Base-by-base conservation (phyloP, 2,888 invertebrate species). In the Oscheius onirici region DNA sequence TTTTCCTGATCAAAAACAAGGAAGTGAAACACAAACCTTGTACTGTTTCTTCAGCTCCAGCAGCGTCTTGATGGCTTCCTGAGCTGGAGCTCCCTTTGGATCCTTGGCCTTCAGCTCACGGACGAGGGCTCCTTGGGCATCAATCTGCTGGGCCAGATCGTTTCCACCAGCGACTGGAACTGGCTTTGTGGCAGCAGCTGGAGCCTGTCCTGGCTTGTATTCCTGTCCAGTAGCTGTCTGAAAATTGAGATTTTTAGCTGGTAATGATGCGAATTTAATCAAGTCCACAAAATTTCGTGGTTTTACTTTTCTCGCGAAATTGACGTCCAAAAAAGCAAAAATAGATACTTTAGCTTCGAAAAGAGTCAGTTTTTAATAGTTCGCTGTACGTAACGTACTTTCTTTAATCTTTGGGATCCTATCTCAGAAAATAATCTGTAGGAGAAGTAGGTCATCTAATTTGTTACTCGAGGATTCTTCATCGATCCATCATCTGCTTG, bases 31-130 rank as follows among this genome's bases (percentile, higher is more conserved):
- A 24, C 24, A 44, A 1, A 63, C 76, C 88, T 94, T 95, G 89
- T 92, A 95, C 75, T 93, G 91, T 0, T 91, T 90, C 88, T 95
- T 95, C 0, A 94, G 88, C 15, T 90, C 90, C 24, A 94, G 88
- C 1, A 95, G 88, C 41, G 82, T 83, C 80, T 91, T 90, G 0
- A 92, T 91, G 77, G 90, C 91, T 17, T 87, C 87, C 34, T 68
- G 26, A 5, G 57, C 55, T 8, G 44, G 26, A 20, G 71, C 72
- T 34, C 73, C 71, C 63, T 76, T 79, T 0, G 76, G 66, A 34
- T 89, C 89, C 44, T 76, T 75, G 20, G 68, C 60, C 40, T 79
- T 79, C 24, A 71, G 49, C 2, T 79, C 73, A 22, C 78, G 52
- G 0, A 79, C 78, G 8, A 69, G 52, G 3, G 11, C 26, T 28